phyloP scores from a whole-genome alignment of 2,113 vertebrate species.

The Peromyscus maniculatus region DNA sequence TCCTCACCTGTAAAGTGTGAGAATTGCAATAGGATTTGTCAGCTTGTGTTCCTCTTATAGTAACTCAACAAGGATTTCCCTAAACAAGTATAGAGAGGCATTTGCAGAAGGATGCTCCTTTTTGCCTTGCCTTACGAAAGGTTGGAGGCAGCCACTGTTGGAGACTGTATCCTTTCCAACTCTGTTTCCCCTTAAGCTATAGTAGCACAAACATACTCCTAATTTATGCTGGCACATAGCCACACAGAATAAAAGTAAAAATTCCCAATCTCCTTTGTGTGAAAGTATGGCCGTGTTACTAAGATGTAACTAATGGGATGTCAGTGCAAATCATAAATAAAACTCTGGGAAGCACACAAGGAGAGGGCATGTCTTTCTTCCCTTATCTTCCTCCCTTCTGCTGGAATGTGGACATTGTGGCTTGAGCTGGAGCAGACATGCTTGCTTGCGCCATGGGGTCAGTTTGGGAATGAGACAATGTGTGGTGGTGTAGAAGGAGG shows the following conservation, averaged over 20 bases:
- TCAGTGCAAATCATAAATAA: not conserved
- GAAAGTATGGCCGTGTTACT: not conserved
- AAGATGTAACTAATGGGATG: not conserved
- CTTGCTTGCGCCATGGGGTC: not conserved
- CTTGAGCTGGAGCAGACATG: not conserved
- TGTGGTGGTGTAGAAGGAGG: not conserved
- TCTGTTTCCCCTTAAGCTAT: not conserved
- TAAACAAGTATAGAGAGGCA: not conserved
- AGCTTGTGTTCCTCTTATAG: not conserved
- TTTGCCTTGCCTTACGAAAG: not conserved
- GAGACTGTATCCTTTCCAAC: slow-evolving; percentile 14
- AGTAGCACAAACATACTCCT: not conserved
- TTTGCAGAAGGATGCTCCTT: not conserved
- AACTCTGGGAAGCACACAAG: not conserved
- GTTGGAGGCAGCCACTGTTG: slow-evolving; percentile 21
- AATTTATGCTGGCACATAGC: not conserved
- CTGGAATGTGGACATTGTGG: not conserved
- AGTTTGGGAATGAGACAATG: not conserved
- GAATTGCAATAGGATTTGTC: slow-evolving; percentile 1
- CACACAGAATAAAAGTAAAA: not conserved
- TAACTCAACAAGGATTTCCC: not conserved
- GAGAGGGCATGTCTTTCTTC: no score
- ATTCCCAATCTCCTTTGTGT: not conserved
- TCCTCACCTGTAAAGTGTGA: not conserved
- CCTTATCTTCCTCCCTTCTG: fast-evolving